Evolutionary conservation across 2,888 invertebrate genomes (phyloP).

Genomic region (Osmoderma eremita): DNA sequence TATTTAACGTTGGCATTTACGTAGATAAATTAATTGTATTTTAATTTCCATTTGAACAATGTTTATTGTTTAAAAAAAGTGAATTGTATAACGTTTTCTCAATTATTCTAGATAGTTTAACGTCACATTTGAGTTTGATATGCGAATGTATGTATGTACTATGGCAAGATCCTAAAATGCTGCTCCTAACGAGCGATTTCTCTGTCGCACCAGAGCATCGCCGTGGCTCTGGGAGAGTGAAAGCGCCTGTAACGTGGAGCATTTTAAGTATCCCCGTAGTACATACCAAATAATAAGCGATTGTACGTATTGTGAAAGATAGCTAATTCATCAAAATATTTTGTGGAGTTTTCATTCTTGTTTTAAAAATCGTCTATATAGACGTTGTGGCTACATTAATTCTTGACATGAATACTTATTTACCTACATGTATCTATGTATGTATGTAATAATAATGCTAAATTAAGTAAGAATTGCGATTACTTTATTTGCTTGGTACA

Average conservation of each 20-base stretch:
- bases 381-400: neutral
- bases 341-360: neutral
- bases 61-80: neutral
- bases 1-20: neutral
- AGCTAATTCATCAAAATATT: conserved; percentile 24
- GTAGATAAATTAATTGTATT: neutral
- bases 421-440: no score
- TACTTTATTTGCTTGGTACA: conserved; percentile 13
- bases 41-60: neutral
- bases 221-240: no score
- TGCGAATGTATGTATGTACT: no score
- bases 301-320: no score
- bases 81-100: neutral
- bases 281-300: no score
- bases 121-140: no score
- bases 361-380: neutral
- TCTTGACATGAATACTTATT: conserved; percentile 9
- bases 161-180: no score
- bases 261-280: no score
- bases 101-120: no score
- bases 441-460: conserved; percentile 7
- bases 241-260: no score
- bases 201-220: no score
- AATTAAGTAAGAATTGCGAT: conserved; percentile 19
- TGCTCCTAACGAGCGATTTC: no score